These are phyloP conservation scores for Alces alces DNA, from an alignment of 2,113 vertebrate species.

Conservation along the genomic window DNA sequence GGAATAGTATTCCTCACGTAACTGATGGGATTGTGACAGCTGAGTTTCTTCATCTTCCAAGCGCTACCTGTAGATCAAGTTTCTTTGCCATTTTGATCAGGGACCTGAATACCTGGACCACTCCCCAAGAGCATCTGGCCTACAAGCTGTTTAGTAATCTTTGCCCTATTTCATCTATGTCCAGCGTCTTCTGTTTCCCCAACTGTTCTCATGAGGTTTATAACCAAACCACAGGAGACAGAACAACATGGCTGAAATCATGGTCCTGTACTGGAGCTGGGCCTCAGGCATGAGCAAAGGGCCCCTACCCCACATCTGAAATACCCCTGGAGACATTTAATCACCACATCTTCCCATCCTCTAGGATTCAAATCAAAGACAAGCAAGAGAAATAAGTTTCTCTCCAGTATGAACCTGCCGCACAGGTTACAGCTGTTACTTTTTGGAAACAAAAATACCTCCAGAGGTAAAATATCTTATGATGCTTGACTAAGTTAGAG, in stretches of 20 bases:
- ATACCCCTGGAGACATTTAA: neutral
- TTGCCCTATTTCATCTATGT: neutral
- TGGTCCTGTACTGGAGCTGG: neutral
- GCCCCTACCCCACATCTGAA: neutral
- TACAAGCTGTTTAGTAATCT: neutral
- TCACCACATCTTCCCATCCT: neutral
- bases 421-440: neutral
- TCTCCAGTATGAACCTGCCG: neutral
- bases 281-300: neutral
- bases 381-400: neutral
- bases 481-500: neutral
- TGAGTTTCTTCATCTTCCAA: neutral
- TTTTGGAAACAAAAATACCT: neutral
- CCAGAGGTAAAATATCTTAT: neutral
- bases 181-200: neutral
- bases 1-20: neutral
- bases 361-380: neutral
- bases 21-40: neutral
- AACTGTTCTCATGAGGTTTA: neutral
- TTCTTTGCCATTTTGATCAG: neutral
- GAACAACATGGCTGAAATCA: neutral
- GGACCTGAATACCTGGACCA: neutral
- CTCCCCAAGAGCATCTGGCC: neutral
- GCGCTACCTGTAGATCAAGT: neutral
- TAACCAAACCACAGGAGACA: neutral